Evolutionary conservation across 2,113 vertebrate species (phyloP), one percentile per base, ranked within the genome.

Genomic region (Calypte anna): DNA sequence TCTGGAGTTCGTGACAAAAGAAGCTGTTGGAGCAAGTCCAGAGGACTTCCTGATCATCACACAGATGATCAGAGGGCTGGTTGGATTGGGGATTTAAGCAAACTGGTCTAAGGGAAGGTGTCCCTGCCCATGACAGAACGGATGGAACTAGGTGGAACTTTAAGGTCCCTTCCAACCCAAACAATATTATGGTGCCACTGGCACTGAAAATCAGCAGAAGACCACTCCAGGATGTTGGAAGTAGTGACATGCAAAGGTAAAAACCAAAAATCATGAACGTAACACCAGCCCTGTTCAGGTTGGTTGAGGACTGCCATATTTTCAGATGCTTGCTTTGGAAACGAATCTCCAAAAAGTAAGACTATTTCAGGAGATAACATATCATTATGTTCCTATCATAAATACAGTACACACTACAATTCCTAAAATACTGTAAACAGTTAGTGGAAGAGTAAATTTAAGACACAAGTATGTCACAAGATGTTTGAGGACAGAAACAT

Each of bases 361-460:
- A 59, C 51, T 90, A 83, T 88, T 82, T 25, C 44, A 73, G 40
- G 53, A 92, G 28, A 93, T 25, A 78, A 90, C n/a, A 44, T 67
- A 78, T 86, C 48, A 78, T 82, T 88, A 92, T 82, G 30, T 90
- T 88, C 23, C 77, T 82, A 40, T 53, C 22, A 1, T 40, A 84
- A 93, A 27, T 69, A 74, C 57, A 86, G 27, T 24, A 70, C 44
- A 67, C 3, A 50, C 14, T 80, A 44, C 14, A 24, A 81, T 53
- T 86, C 59, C 30, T 63, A 86, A 93, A 94, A 81, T 90, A 90
- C 0, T 53, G 14, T 59, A 53, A 75, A 70, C 53, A 93, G 61
- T 5, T 33, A 92, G 55, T 59, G 8, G 28, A 90, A 68, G 61
- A 95, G 27, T 54, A 95, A 88, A 70, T 86, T 81, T 79, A 59